Base-by-base conservation (phyloP, 2,888 invertebrate species). In the Tiliacea aurago region DNA sequence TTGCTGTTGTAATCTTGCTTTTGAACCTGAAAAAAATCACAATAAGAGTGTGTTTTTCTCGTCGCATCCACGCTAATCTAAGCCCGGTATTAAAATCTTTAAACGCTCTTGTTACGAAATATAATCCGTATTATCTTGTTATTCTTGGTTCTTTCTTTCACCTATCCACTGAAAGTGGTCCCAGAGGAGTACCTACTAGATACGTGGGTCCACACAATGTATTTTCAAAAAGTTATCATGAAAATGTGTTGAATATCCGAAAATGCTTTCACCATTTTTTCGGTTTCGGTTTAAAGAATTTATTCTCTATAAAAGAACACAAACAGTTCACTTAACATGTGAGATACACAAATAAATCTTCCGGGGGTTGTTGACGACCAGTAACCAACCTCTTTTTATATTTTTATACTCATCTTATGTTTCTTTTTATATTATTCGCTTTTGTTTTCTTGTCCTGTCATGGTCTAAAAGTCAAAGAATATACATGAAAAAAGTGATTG, bases 111-210 rank as follows among this genome's bases (percentile, higher is more conserved):
- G 13, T 58, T 63, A 63, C 74, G 18, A 47, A 37, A 53, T 55
- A 55, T 55, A 80, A 80, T 67, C 37, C 49, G 33, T 37, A 45
- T 59, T 64, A 51, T 45, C 53, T 41, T 67, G 28, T 49, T 68
- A 45, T 80, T 67, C 56, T 33, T 47, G 23, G 4, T 66, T 37
- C 20, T 51, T 62, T 18, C 33, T 15, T 53, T 51, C 56, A n/a
- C 33, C 20, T 59, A 28, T 23, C 20, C 11, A 62, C n/a, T 41
- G 10, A 43, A 15, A 33, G 6, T 33, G 23, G 18, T 9, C 28
- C 18, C 41, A 28, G 18, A 41, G 55, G 15, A 13, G 1, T 28
- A 37, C 43, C 4, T 13, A 20, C 4, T 28, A 13, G 4, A 11
- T 45, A 13, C 62, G 28, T 45, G 20, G 20, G 2, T 28, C 28